Evolutionary conservation across 2,888 invertebrate species (phyloP).

Genomic region (Listrodromus nycthemerus): DNA sequence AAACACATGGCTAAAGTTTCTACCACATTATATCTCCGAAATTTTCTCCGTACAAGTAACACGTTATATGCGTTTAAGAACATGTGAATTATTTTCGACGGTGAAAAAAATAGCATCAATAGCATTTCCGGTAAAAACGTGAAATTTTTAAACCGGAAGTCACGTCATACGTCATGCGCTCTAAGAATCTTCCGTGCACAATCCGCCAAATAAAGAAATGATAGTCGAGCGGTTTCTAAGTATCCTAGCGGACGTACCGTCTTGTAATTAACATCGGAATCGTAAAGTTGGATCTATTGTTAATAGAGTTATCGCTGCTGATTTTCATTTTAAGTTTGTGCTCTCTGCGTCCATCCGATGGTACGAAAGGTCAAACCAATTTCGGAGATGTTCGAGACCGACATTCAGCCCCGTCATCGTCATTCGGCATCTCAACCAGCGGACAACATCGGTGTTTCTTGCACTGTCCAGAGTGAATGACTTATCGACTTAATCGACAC

Average conservation of each 20-base stretch:
- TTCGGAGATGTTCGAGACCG: constrained; percentile 16
- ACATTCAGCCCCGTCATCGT: constrained; percentile 45
- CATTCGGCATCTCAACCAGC: constrained; percentile 47
- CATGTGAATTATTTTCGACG: too few relatives aligned
- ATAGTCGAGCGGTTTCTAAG: background rate
- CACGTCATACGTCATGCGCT: background rate
- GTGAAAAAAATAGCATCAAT: too few relatives aligned
- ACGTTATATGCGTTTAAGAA: too few relatives aligned
- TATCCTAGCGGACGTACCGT: background rate
- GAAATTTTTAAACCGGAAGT: too few relatives aligned
- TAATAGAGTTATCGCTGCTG: background rate
- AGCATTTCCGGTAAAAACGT: too few relatives aligned
- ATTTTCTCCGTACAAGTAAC: too few relatives aligned
- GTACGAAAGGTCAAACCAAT: constrained; percentile 44
- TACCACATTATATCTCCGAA: too few relatives aligned
- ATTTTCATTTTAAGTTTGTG: background rate
- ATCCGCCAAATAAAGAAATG: background rate
- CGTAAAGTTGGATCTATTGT: background rate
- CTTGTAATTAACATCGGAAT: background rate
- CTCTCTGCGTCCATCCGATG: constrained; percentile 15
- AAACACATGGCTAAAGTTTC: too few relatives aligned
- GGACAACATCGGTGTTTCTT: constrained; percentile 60
- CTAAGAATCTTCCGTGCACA: background rate
- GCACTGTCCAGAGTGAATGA: constrained; percentile 55
- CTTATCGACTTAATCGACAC: background rate